phyloP scores from a whole-genome alignment of 1,140 invertebrate genomes.

The Drosophila tristis region DNA sequence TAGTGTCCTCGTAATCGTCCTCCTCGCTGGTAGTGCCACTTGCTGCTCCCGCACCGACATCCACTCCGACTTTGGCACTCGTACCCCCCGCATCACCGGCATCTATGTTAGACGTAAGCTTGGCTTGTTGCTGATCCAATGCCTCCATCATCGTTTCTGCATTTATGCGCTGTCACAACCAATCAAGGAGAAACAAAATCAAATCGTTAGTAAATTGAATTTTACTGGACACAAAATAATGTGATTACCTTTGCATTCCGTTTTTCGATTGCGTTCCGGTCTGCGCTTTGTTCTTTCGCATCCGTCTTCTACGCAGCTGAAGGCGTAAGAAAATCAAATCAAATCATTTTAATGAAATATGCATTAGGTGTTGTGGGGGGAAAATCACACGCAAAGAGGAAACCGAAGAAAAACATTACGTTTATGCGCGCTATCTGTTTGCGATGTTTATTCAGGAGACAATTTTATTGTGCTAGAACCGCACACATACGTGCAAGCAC shows the following conservation, averaged over 20 bases:
- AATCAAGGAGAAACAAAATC: slow-evolving; percentile 27
- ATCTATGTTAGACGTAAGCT: slow-evolving; percentile 61
- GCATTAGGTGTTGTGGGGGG: slow-evolving; percentile 4
- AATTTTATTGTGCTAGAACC: too few species aligned
- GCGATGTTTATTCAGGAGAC: neutral
- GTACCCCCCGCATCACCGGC: slow-evolving; percentile 37
- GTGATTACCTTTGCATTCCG: slow-evolving; percentile 72
- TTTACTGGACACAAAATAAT: neutral
- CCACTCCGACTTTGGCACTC: slow-evolving; percentile 23
- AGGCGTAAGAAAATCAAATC: slow-evolving; percentile 23
- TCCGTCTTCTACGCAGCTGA: slow-evolving; percentile 22
- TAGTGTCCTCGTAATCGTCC: slow-evolving; percentile 59
- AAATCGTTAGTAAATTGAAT: slow-evolving; percentile 46
- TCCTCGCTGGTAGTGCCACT: slow-evolving; percentile 48
- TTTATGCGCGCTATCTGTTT: slow-evolving; percentile 16
- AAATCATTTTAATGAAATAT: slow-evolving; percentile 21
- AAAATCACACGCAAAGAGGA: slow-evolving; percentile 2
- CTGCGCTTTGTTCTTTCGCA: slow-evolving; percentile 10
- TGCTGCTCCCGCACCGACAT: slow-evolving; percentile 6
- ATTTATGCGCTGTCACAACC: slow-evolving; percentile 61
- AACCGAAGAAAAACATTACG: slow-evolving; percentile 2
- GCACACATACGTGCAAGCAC: too few species aligned
- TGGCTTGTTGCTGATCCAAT: slow-evolving; percentile 66
- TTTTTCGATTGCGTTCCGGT: slow-evolving; percentile 46
- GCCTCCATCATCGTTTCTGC: slow-evolving; percentile 71